These are phyloP conservation scores for Coreoperca whiteheadi DNA, from an alignment of 2,113 vertebrate species.

Conservation along the genomic window DNA sequence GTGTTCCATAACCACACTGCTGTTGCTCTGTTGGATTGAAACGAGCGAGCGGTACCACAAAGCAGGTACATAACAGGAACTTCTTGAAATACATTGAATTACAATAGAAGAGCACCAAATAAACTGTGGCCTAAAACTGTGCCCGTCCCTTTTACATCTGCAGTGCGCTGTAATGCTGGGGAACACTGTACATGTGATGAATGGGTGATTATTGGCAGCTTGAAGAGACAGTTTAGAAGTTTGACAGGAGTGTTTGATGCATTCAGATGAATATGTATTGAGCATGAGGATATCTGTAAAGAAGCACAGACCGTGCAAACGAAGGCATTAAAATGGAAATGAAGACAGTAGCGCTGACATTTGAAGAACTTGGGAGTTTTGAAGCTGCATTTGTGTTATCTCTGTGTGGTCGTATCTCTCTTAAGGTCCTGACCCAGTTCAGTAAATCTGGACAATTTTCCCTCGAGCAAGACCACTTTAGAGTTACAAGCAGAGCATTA, in stretches of 20 bases:
- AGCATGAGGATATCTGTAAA: neutral
- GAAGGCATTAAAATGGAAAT: constrained; percentile 1
- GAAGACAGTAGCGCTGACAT: neutral
- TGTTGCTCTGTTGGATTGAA: neutral
- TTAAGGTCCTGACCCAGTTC: constrained; percentile 23
- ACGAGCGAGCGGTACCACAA: neutral
- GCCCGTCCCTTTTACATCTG: neutral
- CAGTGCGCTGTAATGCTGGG: neutral
- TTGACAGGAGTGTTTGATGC: neutral
- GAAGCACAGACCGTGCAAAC: neutral
- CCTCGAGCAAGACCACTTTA: neutral
- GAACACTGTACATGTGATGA: neutral
- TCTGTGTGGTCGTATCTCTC: neutral
- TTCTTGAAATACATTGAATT: neutral
- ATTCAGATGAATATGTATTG: constrained; percentile 26
- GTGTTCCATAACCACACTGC: neutral
- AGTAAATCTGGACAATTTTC: constrained; percentile 3
- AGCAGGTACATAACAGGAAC: neutral
- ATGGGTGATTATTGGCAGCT: neutral
- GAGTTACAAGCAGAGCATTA: neutral
- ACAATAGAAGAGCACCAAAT: neutral
- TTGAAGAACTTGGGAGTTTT: neutral
- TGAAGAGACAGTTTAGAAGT: neutral
- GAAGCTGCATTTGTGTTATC: neutral
- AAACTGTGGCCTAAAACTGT: too few species aligned